These are phyloP conservation scores for Pteronotus mesoamericanus DNA, from an alignment of 2,797 vertebrate genomes.

Conservation along the genomic window DNA sequence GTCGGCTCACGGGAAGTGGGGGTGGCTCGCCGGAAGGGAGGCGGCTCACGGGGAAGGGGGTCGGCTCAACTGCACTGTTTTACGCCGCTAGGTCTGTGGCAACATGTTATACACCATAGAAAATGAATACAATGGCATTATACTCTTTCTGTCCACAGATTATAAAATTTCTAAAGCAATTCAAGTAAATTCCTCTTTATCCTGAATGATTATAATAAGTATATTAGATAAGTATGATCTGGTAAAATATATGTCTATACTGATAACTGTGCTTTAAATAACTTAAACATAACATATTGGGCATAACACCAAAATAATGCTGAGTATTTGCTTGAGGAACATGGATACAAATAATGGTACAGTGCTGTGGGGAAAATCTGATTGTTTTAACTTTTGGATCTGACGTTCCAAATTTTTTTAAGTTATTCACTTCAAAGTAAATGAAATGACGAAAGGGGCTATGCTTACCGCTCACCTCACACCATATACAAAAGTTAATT, in stretches of 20 bases:
- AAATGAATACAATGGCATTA: neutral
- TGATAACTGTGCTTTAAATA: neutral
- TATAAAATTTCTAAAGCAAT: neutral
- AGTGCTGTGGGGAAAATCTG: neutral
- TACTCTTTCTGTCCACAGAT: neutral
- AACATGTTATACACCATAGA: neutral
- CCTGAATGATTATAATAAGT: neutral
- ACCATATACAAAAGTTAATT: neutral
- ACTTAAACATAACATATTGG: neutral
- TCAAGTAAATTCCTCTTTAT: neutral
- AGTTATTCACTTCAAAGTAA: neutral
- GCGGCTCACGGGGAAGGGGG: too few relatives aligned
- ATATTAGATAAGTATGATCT: neutral
- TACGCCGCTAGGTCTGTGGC: neutral
- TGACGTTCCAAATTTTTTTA: neutral
- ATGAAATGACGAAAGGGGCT: neutral
- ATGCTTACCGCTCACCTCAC: neutral
- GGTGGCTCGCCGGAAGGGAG: too few relatives aligned
- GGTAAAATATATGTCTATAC: neutral
- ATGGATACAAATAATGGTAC: neutral
- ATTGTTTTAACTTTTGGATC: neutral
- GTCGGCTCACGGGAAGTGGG: too few relatives aligned
- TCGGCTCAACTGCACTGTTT: neutral
- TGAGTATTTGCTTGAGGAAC: conserved; percentile 4
- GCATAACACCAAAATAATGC: neutral